A percentile compares a stretch with the other conserved stretches of the same genome.
Evolutionary conservation across 2,113 vertebrate species (phyloP).

Genomic region (Accipiter virgatus): DNA sequence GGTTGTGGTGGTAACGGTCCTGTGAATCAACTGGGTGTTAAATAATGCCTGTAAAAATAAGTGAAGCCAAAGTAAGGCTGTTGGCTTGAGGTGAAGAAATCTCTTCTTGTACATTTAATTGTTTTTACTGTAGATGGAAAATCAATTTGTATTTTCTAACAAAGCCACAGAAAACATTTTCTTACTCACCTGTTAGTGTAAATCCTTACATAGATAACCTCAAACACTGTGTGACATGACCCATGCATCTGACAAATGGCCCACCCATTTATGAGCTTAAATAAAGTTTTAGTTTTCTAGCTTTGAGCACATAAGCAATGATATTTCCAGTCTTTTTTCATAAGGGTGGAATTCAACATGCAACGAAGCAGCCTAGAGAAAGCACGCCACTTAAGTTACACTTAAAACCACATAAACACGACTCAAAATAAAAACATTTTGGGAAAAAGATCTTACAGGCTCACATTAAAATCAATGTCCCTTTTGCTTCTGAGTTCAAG

Average conservation of each 20-base stretch:
- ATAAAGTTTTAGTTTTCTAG: background rate
- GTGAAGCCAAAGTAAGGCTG: background rate
- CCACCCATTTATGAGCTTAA: background rate
- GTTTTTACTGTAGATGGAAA: background rate
- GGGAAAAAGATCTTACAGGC: background rate
- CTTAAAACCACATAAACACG: background rate
- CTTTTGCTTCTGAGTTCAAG: background rate
- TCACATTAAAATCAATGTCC: background rate
- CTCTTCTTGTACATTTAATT: background rate
- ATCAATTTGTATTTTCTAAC: background rate
- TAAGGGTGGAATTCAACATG: background rate
- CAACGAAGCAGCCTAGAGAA: background rate
- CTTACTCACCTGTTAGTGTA: background rate
- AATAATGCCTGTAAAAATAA: background rate
- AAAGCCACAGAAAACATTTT: background rate
- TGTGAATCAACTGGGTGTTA: background rate
- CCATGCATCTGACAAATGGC: rapidly evolving
- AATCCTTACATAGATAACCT: background rate
- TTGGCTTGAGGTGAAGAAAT: background rate
- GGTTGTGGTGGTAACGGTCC: background rate
- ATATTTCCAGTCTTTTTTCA: background rate
- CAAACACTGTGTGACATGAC: background rate
- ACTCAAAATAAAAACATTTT: conserved; percentile 26
- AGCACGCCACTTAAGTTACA: background rate
- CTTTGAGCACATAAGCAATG: background rate